Evolutionary conservation across 2,797 vertebrate genomes (phyloP).

Genomic region (Halcyon badia): DNA sequence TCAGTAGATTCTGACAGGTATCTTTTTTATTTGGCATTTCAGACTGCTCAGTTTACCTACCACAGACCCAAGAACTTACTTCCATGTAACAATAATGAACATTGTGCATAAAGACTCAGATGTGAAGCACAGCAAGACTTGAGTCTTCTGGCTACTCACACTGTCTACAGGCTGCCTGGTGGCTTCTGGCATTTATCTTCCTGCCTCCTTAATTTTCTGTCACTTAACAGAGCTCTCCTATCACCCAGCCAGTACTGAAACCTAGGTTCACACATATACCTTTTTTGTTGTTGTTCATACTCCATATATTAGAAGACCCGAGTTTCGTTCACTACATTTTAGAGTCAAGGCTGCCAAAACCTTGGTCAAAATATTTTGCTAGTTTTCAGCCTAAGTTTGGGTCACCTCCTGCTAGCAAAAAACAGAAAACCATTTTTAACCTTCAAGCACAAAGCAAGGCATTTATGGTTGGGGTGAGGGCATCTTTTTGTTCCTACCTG

Average conservation of each 20-base stretch:
- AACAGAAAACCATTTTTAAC: background rate
- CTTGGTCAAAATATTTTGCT: background rate
- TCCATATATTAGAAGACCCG: background rate
- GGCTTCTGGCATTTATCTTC: background rate
- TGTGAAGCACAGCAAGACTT: background rate
- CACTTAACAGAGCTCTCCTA: background rate
- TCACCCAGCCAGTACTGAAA: background rate
- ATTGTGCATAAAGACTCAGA: background rate
- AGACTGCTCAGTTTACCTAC: background rate
- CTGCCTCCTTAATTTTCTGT: background rate
- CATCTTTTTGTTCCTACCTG: background rate
- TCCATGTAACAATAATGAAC: background rate
- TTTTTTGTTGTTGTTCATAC: background rate
- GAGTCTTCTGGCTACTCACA: background rate
- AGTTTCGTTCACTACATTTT: background rate
- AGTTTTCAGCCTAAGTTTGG: background rate
- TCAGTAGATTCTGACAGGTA: background rate
- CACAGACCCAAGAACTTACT: background rate
- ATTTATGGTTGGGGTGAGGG: no score
- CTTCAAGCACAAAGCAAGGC: background rate
- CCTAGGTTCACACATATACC: accelerated
- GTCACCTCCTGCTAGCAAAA: background rate
- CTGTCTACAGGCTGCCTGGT: background rate
- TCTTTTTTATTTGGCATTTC: background rate
- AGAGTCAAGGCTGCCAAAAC: background rate